A percentile compares a stretch with the other conserved stretches of the same genome.
phyloP scores from a whole-genome alignment of 2,888 invertebrate species.

The Drosophila melanosoma region DNA sequence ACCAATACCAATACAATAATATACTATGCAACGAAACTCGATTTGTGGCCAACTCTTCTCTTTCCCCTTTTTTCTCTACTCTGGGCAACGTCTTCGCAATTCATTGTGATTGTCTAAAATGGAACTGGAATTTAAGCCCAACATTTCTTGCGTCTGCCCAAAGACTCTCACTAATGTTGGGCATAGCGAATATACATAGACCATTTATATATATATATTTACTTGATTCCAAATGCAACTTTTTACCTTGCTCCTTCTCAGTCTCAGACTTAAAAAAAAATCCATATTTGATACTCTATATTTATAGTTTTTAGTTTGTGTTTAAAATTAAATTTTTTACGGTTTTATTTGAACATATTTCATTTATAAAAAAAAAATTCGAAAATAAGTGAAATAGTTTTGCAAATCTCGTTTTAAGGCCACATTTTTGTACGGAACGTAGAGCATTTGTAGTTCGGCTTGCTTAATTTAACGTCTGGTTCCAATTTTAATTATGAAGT shows the following conservation, averaged over 20 bases:
- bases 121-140: constrained; percentile 71
- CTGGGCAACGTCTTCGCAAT: constrained; percentile 14
- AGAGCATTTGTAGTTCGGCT: constrained; percentile 9
- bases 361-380: neutral
- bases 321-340: neutral
- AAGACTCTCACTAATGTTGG: constrained; percentile 9
- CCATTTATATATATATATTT: neutral
- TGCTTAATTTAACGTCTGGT: neutral
- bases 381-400: neutral
- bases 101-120: constrained; percentile 55
- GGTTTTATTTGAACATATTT: neutral
- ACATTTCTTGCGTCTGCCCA: constrained; percentile 41
- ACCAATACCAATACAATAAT: constrained; percentile 15
- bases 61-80: neutral
- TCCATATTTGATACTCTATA: neutral
- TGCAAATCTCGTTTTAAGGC: neutral
- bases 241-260: neutral
- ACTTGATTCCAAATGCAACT: neutral
- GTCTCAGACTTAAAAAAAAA: neutral
- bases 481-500: constrained; percentile 73
- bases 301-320: neutral
- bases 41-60: constrained; percentile 39
- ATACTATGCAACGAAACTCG: constrained; percentile 53
- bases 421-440: neutral
- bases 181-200: constrained; percentile 10